Conservation (phyloP, 2,113 vertebrate species). For the Xiphophorus hellerii region DNA sequence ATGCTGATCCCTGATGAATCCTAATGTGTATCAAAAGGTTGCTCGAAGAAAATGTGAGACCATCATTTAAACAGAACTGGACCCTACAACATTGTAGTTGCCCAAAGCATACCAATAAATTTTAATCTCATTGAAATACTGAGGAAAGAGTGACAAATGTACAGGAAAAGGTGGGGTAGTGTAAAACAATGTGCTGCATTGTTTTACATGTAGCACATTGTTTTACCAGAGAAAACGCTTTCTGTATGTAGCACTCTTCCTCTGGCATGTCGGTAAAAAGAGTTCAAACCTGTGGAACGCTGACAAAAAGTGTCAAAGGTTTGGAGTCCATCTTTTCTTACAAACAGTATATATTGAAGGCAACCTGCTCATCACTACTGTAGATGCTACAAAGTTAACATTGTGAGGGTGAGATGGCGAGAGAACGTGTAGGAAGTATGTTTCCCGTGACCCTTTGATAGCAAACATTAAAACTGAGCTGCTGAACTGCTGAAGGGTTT, state of each 20-base stretch:
- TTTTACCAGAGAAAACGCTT: background rate
- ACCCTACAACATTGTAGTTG: background rate
- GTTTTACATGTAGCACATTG: too few species aligned
- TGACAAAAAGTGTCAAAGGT: background rate
- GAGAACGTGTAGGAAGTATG: background rate
- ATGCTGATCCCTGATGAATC: background rate
- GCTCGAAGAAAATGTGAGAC: background rate
- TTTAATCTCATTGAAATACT: too few species aligned
- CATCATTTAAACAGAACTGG: background rate
- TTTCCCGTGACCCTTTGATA: too few species aligned
- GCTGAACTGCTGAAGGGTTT: background rate
- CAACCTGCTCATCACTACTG: too few species aligned
- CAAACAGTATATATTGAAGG: background rate
- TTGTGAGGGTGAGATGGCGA: background rate
- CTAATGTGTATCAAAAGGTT: background rate
- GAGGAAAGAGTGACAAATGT: background rate
- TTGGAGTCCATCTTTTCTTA: background rate
- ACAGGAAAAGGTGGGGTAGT: background rate
- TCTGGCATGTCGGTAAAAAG: background rate
- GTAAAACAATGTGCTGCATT: too few species aligned
- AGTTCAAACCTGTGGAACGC: too few species aligned
- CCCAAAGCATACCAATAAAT: background rate
- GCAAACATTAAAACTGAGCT: too few species aligned
- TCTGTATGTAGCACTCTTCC: background rate
- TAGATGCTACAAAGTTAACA: background rate